Conservation (phyloP, 2,888 invertebrate genomes). For the Epirrhoe tristata region DNA sequence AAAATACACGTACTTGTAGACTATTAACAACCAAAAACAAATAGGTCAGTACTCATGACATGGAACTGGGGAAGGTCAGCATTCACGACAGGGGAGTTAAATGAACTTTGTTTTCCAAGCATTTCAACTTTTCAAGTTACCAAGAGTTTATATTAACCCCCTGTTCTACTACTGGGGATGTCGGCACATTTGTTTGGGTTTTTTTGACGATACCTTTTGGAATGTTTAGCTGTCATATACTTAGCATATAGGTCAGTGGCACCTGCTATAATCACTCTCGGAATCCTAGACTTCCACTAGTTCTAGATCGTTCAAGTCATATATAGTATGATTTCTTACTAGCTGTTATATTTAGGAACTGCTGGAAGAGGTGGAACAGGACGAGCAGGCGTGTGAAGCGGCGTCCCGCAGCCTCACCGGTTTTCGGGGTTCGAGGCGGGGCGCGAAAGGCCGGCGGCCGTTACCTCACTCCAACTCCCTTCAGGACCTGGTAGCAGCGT, state of each 20-base stretch:
- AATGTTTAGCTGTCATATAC: neutral
- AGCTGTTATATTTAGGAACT: conserved; percentile 85
- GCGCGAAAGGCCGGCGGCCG: conserved; percentile 67
- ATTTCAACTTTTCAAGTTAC: too few relatives aligned
- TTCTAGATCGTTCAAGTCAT: neutral
- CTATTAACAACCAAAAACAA: neutral
- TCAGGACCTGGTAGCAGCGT: conserved; percentile 86
- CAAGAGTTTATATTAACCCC: too few relatives aligned
- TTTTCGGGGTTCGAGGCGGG: conserved; percentile 70
- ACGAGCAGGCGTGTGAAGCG: conserved; percentile 87
- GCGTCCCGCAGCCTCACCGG: conserved; percentile 77
- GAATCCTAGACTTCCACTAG: neutral
- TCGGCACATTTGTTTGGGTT: neutral
- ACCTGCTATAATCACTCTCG: too few relatives aligned
- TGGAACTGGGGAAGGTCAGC: too few relatives aligned
- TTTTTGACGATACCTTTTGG: neutral
- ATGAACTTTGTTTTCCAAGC: too few relatives aligned
- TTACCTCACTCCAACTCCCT: conserved; percentile 85
- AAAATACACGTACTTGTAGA: neutral
- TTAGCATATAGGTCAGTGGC: neutral
- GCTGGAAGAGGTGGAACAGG: conserved; percentile 91
- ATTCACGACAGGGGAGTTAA: too few relatives aligned
- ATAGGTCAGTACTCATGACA: neutral
- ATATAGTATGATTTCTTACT: neutral
- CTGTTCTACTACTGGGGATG: neutral